Evolutionary conservation across 2,888 invertebrate species (phyloP), one percentile per base, ranked within the genome.

Genomic region (Myopa testacea): DNA sequence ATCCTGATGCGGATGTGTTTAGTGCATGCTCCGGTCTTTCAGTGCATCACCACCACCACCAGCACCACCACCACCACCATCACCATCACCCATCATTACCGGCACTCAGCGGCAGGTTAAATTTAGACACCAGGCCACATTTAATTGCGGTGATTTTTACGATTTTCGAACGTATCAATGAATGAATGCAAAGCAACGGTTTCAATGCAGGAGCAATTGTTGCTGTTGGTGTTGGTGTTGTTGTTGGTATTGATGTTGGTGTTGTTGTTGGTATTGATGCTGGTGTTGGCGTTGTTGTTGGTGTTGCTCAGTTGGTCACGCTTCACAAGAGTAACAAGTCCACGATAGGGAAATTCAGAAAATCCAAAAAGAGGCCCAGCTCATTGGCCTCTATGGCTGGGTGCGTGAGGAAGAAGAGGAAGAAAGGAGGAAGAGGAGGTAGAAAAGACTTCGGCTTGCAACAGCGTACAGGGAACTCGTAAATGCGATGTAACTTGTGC

Each of bases 301-400:
- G 2, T 26, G 26, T 26, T 26, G 26, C 26, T 26, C 1, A 26
- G 45, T 19, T 65, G 77, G 76, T 85, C 84, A 84, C 84, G 85
- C 86, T 84, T 81, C 80, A 83, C 82, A 83, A 84, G 81, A 81
- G 81, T 82, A 84, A 85, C 86, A 86, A 86, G 82, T 82, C 82
- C 81, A 80, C 83, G 45, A 10, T 8, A 45, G 45, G 45, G 45
- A 45, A 45, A 45, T 6, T 10, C 10, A 81, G 82, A 79, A 83
- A 85, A 82, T 84, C 84, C 38, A 67, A 58, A 70, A 74, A 58
- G 34, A 73, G 38, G 34, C n/a, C 16, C 14, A 3, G 34, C 72
- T 60, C 73, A 19, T 19, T 34, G 10, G 3, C n/a, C 62, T 58
- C 58, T 6, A 63, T 3, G 26, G 3, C 58, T 34, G 62, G 40